phyloP scores from a whole-genome alignment of 2,888 invertebrate genomes.

The Perithous albicinctus region DNA sequence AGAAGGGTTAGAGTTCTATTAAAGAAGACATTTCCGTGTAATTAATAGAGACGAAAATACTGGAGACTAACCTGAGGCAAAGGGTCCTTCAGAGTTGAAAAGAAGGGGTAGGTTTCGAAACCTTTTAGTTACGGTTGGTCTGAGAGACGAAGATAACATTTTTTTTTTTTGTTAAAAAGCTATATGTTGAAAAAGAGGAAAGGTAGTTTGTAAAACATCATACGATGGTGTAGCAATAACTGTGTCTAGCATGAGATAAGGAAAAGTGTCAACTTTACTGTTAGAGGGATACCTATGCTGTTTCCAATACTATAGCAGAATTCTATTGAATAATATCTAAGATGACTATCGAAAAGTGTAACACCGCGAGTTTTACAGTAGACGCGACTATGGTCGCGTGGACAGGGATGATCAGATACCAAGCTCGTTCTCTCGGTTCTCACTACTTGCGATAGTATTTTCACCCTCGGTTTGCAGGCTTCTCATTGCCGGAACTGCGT shows the following conservation, averaged over 20 bases:
- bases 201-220: constrained; percentile 53
- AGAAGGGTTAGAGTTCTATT: constrained; percentile 31
- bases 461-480: constrained; percentile 10
- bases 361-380: constrained; percentile 53
- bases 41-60: constrained; percentile 27
- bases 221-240: constrained; percentile 61
- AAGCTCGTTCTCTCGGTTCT: constrained; percentile 19
- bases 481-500: constrained; percentile 54
- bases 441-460: constrained; percentile 44
- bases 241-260: constrained; percentile 52
- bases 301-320: constrained; percentile 54
- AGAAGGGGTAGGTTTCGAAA: not conserved
- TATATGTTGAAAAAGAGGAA: not conserved
- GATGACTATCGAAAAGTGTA: constrained; percentile 67
- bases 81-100: not conserved
- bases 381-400: constrained; percentile 63
- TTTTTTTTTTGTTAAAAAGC: constrained; percentile 6
- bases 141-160: not conserved
- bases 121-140: not conserved
- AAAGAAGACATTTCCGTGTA: constrained; percentile 39
- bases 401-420: constrained; percentile 66
- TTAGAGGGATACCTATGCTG: constrained; percentile 57
- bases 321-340: constrained; percentile 64
- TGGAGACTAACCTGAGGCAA: not conserved
- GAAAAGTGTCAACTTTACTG: constrained; percentile 66